Evolutionary conservation across 2,888 invertebrate species (phyloP).

Genomic region (Yponomeuta plumbellus): DNA sequence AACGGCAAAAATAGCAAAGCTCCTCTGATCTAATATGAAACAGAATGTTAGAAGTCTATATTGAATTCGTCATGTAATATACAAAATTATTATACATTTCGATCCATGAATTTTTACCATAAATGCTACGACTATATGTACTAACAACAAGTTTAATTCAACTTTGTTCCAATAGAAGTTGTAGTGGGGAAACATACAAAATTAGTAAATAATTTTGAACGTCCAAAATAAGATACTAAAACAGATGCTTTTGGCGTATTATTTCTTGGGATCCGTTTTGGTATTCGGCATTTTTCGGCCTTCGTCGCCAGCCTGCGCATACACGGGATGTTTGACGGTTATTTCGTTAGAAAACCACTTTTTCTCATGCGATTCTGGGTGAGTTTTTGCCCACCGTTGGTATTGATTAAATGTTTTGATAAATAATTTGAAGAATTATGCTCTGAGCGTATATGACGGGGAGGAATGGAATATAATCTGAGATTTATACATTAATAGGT

Average conservation of each 20-base stretch:
- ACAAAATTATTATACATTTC: no score
- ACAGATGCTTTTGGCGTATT: background rate
- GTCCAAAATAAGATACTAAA: background rate
- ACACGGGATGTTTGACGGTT: conserved; percentile 44
- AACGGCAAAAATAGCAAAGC: no score
- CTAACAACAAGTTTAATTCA: no score
- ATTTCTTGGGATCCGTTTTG: conserved; percentile 36
- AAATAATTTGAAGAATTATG: background rate
- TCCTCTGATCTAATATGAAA: no score
- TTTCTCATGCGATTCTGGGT: conserved; percentile 29
- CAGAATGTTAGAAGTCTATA: no score
- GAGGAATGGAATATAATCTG: no score
- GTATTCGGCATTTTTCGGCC: conserved; percentile 22
- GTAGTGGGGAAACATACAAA: background rate
- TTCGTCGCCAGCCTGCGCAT: conserved; percentile 27
- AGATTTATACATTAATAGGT: no score
- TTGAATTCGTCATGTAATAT: no score
- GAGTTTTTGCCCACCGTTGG: conserved; percentile 10
- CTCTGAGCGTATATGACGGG: background rate
- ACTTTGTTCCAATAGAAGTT: no score
- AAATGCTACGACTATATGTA: no score
- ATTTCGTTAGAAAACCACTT: conserved; percentile 44
- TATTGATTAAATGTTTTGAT: background rate
- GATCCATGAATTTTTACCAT: no score
- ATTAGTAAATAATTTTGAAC: background rate